These are phyloP conservation scores for Orchesella flavescens DNA, from an alignment of 2,888 invertebrate species.

Conservation along the genomic window DNA sequence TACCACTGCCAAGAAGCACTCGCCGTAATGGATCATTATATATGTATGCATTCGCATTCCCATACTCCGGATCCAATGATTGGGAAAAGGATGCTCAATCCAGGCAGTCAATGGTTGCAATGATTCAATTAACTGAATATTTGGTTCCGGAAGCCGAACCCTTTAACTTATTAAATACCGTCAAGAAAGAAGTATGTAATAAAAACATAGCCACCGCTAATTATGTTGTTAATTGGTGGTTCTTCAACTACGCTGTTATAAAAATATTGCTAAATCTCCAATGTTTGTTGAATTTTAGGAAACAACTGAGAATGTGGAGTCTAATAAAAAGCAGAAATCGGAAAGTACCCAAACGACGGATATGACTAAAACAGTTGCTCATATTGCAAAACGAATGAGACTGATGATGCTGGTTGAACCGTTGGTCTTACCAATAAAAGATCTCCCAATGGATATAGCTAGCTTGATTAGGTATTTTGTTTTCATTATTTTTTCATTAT, in stretches of 20 bases:
- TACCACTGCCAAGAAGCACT: slow-evolving; percentile 84
- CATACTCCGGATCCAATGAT: slow-evolving; percentile 75
- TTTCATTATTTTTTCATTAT: neutral
- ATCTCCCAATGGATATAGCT: slow-evolving; percentile 68
- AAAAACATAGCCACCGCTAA: no score
- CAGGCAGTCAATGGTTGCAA: slow-evolving; percentile 78
- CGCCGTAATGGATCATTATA: slow-evolving; percentile 88
- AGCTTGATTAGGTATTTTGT: slow-evolving; percentile 61
- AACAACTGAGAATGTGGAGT: no score
- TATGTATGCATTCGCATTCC: slow-evolving; percentile 83
- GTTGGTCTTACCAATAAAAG: slow-evolving; percentile 66
- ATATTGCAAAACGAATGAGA: slow-evolving; percentile 68
- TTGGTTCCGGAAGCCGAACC: slow-evolving; percentile 82
- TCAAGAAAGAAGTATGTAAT: slow-evolving; percentile 24
- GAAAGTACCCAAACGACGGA: neutral
- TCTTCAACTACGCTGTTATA: no score
- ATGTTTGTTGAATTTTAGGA: no score
- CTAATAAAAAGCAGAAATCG: neutral
- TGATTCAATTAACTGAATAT: slow-evolving; percentile 83
- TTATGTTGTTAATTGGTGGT: no score
- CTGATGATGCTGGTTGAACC: slow-evolving; percentile 69
- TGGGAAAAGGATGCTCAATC: slow-evolving; percentile 78
- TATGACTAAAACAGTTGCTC: slow-evolving; percentile 62
- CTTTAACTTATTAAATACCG: slow-evolving; percentile 74
- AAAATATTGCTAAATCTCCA: no score